Conservation (phyloP, 2,797 vertebrate genomes). For the Hapalemur alaotrensis region DNA sequence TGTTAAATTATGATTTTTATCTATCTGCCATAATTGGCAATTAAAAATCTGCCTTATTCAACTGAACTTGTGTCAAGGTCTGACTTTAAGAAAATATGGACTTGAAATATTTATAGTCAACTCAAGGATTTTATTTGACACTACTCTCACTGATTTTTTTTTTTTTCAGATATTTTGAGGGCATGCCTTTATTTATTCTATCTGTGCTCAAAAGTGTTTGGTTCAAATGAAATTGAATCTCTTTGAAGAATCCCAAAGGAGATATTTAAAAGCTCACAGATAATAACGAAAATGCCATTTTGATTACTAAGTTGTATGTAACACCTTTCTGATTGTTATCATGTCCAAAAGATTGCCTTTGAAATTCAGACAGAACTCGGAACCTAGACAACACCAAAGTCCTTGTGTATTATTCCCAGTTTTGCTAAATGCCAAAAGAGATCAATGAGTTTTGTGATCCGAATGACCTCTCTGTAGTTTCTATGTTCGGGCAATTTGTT, state of each 20-base stretch:
- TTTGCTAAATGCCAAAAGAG: slow-evolving; percentile 24
- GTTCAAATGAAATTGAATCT: slow-evolving; percentile 29
- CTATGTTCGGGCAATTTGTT: slow-evolving; percentile 43
- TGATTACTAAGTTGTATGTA: slow-evolving; percentile 48
- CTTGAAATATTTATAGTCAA: not conserved
- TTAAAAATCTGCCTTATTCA: not conserved
- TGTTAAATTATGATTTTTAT: not conserved
- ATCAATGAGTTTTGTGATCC: slow-evolving; percentile 66
- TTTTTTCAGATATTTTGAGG: slow-evolving; percentile 35
- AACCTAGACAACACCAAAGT: not conserved
- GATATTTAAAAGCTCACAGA: slow-evolving; percentile 31
- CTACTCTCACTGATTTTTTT: not conserved
- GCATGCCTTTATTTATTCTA: not conserved
- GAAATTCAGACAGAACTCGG: slow-evolving; percentile 15
- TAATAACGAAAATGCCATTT: slow-evolving; percentile 58
- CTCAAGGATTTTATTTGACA: not conserved
- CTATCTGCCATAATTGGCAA: not conserved
- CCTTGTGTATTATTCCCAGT: not conserved
- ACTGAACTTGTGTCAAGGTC: not conserved
- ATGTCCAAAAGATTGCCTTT: slow-evolving; percentile 41
- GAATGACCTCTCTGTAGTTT: not conserved
- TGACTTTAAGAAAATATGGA: not conserved
- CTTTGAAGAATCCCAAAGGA: slow-evolving; percentile 52
- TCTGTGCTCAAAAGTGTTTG: slow-evolving; percentile 34
- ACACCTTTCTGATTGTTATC: slow-evolving; percentile 28